Percentiles rank a stretch among this genome's conserved stretches.
Evolutionary conservation across 2,888 invertebrate species (phyloP).

Genomic region (Zhengitettix transpicula): DNA sequence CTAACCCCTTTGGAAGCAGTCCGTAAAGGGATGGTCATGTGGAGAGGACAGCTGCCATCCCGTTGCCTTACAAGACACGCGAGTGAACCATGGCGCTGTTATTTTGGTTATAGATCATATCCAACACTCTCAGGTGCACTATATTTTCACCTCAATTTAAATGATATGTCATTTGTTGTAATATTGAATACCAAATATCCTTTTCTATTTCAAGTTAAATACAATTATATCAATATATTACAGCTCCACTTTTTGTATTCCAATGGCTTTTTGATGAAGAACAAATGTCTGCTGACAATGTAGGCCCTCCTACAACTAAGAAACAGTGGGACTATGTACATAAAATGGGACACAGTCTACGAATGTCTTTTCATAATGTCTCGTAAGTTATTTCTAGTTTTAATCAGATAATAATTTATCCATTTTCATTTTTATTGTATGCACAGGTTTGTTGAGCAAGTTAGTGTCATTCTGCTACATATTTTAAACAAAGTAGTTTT

Average conservation of each 20-base stretch:
- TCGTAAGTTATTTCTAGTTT: not conserved
- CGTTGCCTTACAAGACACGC: conserved; percentile 52
- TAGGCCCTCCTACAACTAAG: conserved; percentile 72
- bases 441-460: no score
- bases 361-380: conserved; percentile 66
- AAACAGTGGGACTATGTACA: conserved; percentile 91
- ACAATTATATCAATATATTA: conserved; percentile 11
- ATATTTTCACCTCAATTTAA: no score
- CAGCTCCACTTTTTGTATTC: conserved; percentile 80
- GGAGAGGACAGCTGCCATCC: conserved; percentile 65
- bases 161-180: no score
- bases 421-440: no score
- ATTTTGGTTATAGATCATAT: conserved; percentile 79
- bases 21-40: conserved; percentile 56
- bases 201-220: not conserved
- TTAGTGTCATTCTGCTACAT: no score
- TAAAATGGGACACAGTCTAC: conserved; percentile 69
- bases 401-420: no score
- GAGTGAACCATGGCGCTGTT: conserved; percentile 76
- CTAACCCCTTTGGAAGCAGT: conserved; percentile 48
- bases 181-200: no score
- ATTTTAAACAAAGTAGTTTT: no score
- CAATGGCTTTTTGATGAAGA: conserved; percentile 93
- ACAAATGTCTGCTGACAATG: conserved; percentile 83
- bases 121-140: conserved; percentile 55